phyloP scores from a whole-genome alignment of 2,888 invertebrate species.

The Campopleginae sp. region DNA sequence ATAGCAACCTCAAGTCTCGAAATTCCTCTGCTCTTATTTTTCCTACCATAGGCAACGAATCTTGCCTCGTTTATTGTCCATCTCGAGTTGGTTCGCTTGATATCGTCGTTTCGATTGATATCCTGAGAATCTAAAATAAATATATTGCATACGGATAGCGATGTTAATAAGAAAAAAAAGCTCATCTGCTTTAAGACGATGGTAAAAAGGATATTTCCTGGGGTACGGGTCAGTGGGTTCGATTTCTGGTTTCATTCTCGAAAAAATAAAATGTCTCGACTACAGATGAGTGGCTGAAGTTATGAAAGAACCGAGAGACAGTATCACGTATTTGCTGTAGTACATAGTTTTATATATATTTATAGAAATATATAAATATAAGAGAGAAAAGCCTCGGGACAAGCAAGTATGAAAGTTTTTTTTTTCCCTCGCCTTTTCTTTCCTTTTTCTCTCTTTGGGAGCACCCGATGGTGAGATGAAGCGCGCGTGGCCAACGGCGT shows the following conservation, averaged over 20 bases:
- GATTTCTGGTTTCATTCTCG: slow-evolving; percentile 45
- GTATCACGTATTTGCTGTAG: slow-evolving; percentile 16
- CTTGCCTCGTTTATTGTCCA: not conserved
- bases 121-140: not conserved
- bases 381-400: slow-evolving; percentile 48
- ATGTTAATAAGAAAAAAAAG: slow-evolving; percentile 5
- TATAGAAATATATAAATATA: not conserved
- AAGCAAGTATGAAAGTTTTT: slow-evolving; percentile 30
- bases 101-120: not conserved
- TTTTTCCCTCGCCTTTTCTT: slow-evolving; percentile 8
- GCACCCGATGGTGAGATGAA: slow-evolving; percentile 17
- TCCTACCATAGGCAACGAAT: not conserved
- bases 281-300: not conserved
- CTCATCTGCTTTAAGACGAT: slow-evolving; percentile 38
- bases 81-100: not conserved
- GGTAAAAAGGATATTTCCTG: slow-evolving; percentile 38
- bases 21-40: not conserved
- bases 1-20: not conserved
- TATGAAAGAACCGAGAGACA: slow-evolving; percentile 26
- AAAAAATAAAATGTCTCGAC: slow-evolving; percentile 57
- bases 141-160: slow-evolving; percentile 9
- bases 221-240: slow-evolving; percentile 52
- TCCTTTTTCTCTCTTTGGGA: slow-evolving; percentile 21
- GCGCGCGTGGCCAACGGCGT: slow-evolving; percentile 63
- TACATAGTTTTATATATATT: slow-evolving; percentile 25